Base-by-base conservation (phyloP, 2,888 invertebrate genomes). In the Sesamia inferens region DNA sequence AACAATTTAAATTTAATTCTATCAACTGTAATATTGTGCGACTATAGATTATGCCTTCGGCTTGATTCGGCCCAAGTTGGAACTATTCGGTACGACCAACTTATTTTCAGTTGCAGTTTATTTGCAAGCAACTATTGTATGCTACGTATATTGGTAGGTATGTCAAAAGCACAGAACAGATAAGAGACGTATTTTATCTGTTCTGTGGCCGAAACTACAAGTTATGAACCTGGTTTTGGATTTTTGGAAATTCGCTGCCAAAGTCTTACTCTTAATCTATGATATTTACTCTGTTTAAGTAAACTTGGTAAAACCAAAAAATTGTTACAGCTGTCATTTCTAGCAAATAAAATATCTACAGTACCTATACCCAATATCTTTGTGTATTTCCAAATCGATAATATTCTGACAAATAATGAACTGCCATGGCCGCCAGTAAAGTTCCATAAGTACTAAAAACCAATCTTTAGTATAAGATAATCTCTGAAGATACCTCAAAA, bases 1-100 rank as follows among this genome's bases (percentile, higher is more conserved):
- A 74, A 74, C 83, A 73, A 76, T 78, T 80, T 76, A 71, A 86
- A 85, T 82, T 86, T 76, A 81, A 85, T 81, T 86, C 76, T 42
- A 73, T 81, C 81, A 81, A 76, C 65, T 78, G 77, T 81, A 83
- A 86, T 86, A 86, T 86, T 79, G 81, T 51, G 66, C 68, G 65
- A 66, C 76, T 71, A 31, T 3, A 78, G 75, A 84, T 80, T 74
- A 78, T 71, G 74, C 81, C 75, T 84, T 85, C 74, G 63, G 74
- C 71, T 81, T 69, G 67, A 69, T 68, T 83, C 62, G 61, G 77
- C 6, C 39, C 16, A 24, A 55, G 72, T 77, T 67, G 55, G 68
- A 58, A 59, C 48, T 64, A 58, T 74, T 74, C 51, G 55, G 65
- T 58, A 76, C 71, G 44, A 42, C 5, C 11, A 77, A 82, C 54